A percentile compares a stretch with the other conserved stretches of the same genome.
Conservation (phyloP, 2,888 invertebrate species). For the Lacanobia oleracea region DNA sequence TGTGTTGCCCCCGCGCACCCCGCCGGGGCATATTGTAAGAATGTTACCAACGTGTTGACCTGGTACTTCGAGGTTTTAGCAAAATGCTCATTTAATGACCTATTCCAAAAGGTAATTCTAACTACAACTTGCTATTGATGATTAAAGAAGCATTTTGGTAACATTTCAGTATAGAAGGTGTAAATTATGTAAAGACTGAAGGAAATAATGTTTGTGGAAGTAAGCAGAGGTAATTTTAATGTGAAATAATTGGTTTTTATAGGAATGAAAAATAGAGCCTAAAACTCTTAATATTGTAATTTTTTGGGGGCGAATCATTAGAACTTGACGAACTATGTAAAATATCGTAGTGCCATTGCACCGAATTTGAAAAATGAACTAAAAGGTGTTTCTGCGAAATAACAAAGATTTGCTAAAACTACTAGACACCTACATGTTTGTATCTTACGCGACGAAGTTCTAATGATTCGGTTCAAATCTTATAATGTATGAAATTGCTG, state of each 20-base stretch:
- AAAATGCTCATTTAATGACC: conserved; percentile 52
- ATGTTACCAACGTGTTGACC: conserved; percentile 73
- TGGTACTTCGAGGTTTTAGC: conserved; percentile 47
- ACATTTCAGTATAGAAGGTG: conserved; percentile 53
- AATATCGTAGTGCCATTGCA: conserved; percentile 3
- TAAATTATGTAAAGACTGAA: conserved; percentile 82
- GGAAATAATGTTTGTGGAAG: conserved; percentile 71
- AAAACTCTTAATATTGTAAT: conserved; percentile 63
- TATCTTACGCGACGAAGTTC: conserved; percentile 16
- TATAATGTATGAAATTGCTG: conserved; percentile 63
- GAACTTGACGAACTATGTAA: conserved; percentile 15
- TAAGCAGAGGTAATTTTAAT: conserved; percentile 66
- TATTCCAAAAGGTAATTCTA: conserved; percentile 23
- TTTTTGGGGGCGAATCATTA: conserved; percentile 51
- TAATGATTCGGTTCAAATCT: conserved; percentile 54
- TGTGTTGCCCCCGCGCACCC: conserved; percentile 62
- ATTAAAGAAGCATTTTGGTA: conserved; percentile 52
- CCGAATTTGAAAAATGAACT: conserved; percentile 4
- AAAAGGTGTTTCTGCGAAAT: conserved; percentile 2
- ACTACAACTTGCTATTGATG: conserved; percentile 17
- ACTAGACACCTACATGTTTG: background rate
- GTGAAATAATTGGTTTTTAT: conserved; percentile 75
- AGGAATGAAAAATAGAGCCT: conserved; percentile 69
- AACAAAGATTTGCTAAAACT: background rate
- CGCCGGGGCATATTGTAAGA: conserved; percentile 64